A percentile compares a stretch with the other conserved stretches of the same genome.
These are phyloP conservation scores for Carterocephalus palaemon DNA, from an alignment of 2,888 invertebrate species.

Conservation along the genomic window DNA sequence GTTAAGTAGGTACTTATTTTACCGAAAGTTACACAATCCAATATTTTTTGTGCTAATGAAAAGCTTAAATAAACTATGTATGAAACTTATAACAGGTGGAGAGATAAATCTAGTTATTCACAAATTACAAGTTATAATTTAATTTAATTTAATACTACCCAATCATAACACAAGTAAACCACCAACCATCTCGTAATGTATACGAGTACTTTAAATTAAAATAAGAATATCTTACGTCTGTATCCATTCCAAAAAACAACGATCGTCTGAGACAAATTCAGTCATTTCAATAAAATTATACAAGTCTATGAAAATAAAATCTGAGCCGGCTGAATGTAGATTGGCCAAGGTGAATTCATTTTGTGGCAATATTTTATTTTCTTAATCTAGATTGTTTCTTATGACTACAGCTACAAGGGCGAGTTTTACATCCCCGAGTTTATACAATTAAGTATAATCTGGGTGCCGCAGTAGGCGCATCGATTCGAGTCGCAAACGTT, in stretches of 20 bases:
- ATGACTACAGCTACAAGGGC: conserved; percentile 2
- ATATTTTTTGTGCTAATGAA: not conserved
- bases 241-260: conserved; percentile 26
- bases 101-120: too few species aligned
- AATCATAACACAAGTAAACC: too few species aligned
- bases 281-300: conserved; percentile 58
- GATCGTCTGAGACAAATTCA: conserved; percentile 37
- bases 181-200: too few species aligned
- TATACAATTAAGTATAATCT: conserved; percentile 8
- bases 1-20: too few species aligned
- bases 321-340: conserved; percentile 36
- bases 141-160: too few species aligned
- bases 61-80: not conserved
- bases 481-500: conserved; percentile 48
- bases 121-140: too few species aligned
- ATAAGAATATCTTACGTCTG: conserved; percentile 21
- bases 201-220: conserved; percentile 1
- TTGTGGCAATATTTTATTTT: conserved; percentile 20
- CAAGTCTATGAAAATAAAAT: conserved; percentile 57
- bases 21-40: too few species aligned
- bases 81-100: not conserved
- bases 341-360: conserved; percentile 30
- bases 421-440: conserved; percentile 1
- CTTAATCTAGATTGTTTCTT: conserved; percentile 23
- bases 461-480: conserved; percentile 29